phyloP scores from a whole-genome alignment of 2,888 invertebrate species.

The Encarsia formosa region DNA sequence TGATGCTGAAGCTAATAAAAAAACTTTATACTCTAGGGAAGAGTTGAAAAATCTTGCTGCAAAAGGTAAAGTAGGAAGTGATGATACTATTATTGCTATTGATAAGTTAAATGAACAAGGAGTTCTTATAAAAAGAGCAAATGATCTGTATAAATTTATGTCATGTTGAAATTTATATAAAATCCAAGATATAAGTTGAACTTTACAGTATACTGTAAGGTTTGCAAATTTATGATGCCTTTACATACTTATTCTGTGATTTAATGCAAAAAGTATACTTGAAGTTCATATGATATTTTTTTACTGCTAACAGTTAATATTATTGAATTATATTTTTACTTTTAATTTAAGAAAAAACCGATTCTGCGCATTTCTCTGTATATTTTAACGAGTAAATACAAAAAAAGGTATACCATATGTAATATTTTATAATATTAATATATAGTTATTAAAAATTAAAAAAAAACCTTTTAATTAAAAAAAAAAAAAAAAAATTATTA shows the following conservation, averaged over 20 bases:
- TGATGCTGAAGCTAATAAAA: constrained; percentile 62
- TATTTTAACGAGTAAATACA: too few species aligned
- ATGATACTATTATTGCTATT: constrained; percentile 68
- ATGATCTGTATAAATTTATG: constrained; percentile 66
- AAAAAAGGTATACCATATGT: too few species aligned
- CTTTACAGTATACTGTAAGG: neutral
- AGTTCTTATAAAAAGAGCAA: constrained; percentile 76
- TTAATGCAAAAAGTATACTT: neutral
- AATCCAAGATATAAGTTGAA: too few species aligned
- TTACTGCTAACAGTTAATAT: too few species aligned
- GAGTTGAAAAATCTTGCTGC: constrained; percentile 73
- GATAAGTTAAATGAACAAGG: constrained; percentile 81
- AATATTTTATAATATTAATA: too few species aligned
- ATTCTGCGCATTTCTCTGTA: too few species aligned
- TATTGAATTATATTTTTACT: too few species aligned
- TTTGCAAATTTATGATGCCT: neutral
- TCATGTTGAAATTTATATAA: too few species aligned
- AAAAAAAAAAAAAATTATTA: constrained; percentile 1
- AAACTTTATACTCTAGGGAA: constrained; percentile 68
- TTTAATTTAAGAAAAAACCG: too few species aligned
- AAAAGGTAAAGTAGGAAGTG: constrained; percentile 60
- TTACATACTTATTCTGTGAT: neutral
- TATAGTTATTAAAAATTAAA: too few species aligned
- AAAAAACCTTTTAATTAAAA: too few species aligned
- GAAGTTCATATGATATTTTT: too few species aligned